These are phyloP conservation scores for Centropus unirufus DNA, from an alignment of 2,113 vertebrate species.

Conservation along the genomic window DNA sequence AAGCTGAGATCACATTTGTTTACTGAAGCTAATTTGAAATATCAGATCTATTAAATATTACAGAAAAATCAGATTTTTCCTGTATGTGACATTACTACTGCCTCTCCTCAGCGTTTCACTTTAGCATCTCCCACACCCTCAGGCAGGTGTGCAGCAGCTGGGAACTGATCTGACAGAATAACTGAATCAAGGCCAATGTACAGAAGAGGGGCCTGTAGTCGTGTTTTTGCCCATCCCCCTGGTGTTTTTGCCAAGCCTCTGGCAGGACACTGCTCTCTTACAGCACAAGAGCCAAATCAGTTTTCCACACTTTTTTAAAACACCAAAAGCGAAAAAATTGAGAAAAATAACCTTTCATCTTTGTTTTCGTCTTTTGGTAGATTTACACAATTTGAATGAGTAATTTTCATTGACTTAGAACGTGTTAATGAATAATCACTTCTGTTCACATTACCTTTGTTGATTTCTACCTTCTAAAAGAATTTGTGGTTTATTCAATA, in stretches of 20 bases:
- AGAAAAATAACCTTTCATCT: neutral
- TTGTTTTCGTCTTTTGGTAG: neutral
- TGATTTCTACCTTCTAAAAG: neutral
- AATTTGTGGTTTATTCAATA: neutral
- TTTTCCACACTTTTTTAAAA: neutral
- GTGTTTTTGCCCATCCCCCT: neutral
- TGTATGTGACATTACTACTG: neutral
- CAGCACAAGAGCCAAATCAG: neutral
- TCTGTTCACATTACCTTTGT: neutral
- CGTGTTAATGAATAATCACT: neutral
- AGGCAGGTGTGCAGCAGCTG: neutral
- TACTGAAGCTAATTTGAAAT: neutral
- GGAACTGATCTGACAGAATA: neutral
- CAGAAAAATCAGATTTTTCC: constrained; percentile 3
- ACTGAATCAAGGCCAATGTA: neutral
- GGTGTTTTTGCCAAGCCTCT: neutral
- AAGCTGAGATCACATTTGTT: neutral
- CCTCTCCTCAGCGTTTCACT: neutral
- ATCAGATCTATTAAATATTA: neutral
- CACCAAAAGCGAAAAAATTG: neutral
- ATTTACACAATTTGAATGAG: neutral
- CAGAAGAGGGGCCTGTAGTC: neutral
- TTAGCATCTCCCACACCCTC: neutral
- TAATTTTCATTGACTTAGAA: neutral
- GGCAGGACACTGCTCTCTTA: neutral